Percentiles rank a stretch among this genome's conserved stretches.
These are phyloP conservation scores for Syritta pipiens DNA, from an alignment of 2,888 invertebrate genomes.

Conservation along the genomic window DNA sequence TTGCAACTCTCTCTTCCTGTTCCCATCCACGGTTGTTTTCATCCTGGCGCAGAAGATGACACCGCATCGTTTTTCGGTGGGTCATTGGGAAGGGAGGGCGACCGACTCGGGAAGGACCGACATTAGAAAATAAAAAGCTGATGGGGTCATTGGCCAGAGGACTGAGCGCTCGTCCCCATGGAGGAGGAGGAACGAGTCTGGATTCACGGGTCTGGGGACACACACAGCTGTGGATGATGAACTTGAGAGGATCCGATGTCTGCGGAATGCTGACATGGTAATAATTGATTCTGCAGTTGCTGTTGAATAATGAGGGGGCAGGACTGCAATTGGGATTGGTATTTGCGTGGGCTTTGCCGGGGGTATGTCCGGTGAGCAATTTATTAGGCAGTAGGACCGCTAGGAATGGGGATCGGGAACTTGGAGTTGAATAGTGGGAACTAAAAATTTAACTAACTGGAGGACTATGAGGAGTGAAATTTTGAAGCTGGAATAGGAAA, in stretches of 20 bases:
- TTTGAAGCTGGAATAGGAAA: too few species aligned
- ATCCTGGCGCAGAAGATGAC: constrained; percentile 14
- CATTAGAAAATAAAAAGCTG: constrained; percentile 41
- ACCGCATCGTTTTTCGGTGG: constrained; percentile 5
- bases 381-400: too few species aligned
- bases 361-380: too few species aligned
- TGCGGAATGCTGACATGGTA: constrained; percentile 55
- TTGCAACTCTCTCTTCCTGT: constrained; percentile 49
- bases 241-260: constrained; percentile 21
- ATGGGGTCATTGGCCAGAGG: constrained; percentile 21
- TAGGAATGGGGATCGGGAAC: too few species aligned
- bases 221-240: constrained; percentile 9
- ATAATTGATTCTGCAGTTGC: constrained; percentile 53
- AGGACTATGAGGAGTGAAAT: too few species aligned
- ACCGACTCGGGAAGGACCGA: constrained; percentile 31
- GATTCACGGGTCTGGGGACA: constrained; percentile 19
- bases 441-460: too few species aligned
- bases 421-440: too few species aligned
- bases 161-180: neutral
- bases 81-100: constrained; percentile 54
- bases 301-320: constrained; percentile 47
- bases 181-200: constrained; percentile 26
- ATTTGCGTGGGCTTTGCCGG: constrained; percentile 45
- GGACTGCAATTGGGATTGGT: constrained; percentile 8
- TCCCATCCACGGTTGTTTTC: too few species aligned